A percentile compares a stretch with the other conserved stretches of the same genome.
Conservation (phyloP, 2,888 invertebrate species). For the Sphaerophoria taeniata region DNA sequence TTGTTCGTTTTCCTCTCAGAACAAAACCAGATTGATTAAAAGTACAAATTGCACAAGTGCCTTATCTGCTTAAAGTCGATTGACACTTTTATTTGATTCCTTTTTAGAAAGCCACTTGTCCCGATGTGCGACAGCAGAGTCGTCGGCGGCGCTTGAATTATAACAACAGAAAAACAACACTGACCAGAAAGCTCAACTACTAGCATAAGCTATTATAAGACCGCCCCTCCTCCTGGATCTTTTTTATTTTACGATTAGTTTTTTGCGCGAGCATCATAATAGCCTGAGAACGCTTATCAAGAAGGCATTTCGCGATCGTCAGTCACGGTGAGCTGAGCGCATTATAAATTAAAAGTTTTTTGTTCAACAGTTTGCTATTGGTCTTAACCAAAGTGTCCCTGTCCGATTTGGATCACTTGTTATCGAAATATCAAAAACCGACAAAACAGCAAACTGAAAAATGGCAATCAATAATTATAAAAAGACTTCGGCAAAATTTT, state of each 20-base stretch:
- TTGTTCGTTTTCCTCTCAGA: no score
- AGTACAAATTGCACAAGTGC: no score
- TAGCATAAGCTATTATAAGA: not conserved
- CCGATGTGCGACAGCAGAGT: slow-evolving; percentile 1
- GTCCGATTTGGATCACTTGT: slow-evolving; percentile 36
- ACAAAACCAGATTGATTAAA: no score
- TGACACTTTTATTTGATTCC: not conserved
- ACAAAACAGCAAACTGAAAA: slow-evolving; percentile 7
- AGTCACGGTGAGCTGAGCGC: slow-evolving; percentile 39
- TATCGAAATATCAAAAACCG: slow-evolving; percentile 30
- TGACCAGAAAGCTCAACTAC: slow-evolving; percentile 40
- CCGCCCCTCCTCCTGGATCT: slow-evolving; percentile 16
- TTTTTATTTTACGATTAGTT: slow-evolving; percentile 18
- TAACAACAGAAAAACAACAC: slow-evolving; percentile 21
- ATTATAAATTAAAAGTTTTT: slow-evolving; percentile 8
- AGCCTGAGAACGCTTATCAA: slow-evolving; percentile 31
- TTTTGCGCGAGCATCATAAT: slow-evolving; percentile 46
- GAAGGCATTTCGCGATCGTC: slow-evolving; percentile 48
- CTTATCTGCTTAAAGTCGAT: no score
- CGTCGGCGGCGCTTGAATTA: slow-evolving; percentile 24
- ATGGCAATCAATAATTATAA: slow-evolving; percentile 35
- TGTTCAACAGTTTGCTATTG: not conserved
- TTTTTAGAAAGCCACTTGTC: not conserved
- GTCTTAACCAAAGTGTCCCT: slow-evolving; percentile 1
- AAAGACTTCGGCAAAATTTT: slow-evolving; percentile 32